Base-by-base conservation (phyloP, 2,797 vertebrate species). In the Chlorospingus semifuscus region DNA sequence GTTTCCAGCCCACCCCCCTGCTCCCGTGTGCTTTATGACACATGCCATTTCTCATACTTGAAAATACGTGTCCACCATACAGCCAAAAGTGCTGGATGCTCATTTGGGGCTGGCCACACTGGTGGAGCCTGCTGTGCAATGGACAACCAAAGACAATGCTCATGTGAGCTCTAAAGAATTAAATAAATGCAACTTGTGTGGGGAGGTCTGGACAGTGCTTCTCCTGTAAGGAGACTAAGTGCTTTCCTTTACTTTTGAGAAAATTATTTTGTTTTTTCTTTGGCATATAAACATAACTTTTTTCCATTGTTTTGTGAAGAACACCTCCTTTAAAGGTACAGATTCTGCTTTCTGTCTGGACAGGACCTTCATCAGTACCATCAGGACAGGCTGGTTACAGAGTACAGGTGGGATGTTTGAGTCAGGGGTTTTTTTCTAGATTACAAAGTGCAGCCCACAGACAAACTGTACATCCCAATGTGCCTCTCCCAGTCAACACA, bases 1-100 rank as follows among this genome's bases (percentile, higher is more conserved):
- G 22, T 77, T 78, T 84, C 68, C 70, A 90, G 6, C 11, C 10
- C 18, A 34, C 4, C 9, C 9, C 16, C 36, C 37, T 64, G 46
- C 10, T 82, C 36, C 63, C 0, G 0, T 55, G 93, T 75, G 39
- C 83, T 92, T 80, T 84, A 52, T 64, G 86, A 55, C 18, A 34
- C 21, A 30, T 56, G 52, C 32, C 1, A 3, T 80, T 70, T 88
- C 85, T 94, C 68, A 61, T 93, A 94, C 94, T 94, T 97, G 97
- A 96, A 97, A 93, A 78, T 16, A 71, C 0, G 1, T 42, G 53
- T 46, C 79, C 79, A 34, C 42, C 26, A 4, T 36, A 65, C 37
- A 52, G 46, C 60, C 89, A 14, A 65, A 87, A 83, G 56, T 85
- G 80, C 70, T 93, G 32, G 57, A 16, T 27, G 41, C 55, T 83